phyloP scores from a whole-genome alignment of 2,797 vertebrate species.

The Odontamblyopus rebecca region DNA sequence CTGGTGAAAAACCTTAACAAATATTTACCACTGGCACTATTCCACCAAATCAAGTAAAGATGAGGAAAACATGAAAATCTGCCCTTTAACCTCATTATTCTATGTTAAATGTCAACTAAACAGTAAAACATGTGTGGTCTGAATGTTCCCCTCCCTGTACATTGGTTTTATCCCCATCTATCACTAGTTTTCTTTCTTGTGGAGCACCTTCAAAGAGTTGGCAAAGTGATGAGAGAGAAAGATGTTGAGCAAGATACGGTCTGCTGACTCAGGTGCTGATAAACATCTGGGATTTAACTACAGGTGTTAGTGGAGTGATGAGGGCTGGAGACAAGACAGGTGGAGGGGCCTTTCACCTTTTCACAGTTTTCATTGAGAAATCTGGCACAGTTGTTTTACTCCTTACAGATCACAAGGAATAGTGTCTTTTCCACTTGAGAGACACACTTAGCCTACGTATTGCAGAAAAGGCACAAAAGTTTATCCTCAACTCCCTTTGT shows the following conservation, averaged over 20 bases:
- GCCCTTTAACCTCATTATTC: background rate
- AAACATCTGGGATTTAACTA: constrained; percentile 57
- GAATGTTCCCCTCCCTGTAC: constrained; percentile 20
- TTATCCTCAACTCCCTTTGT: no score
- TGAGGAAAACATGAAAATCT: no score
- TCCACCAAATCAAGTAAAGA: no score
- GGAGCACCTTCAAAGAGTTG: constrained; percentile 65
- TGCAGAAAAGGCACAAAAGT: no score
- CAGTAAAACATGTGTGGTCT: constrained; percentile 58
- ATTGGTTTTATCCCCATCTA: constrained; percentile 53
- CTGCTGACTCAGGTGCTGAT: constrained; percentile 54
- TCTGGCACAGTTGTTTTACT: background rate
- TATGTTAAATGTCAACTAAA: background rate
- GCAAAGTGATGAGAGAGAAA: constrained; percentile 36
- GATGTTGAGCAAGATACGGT: constrained; percentile 31
- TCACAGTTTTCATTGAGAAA: background rate
- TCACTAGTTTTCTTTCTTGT: constrained; percentile 35
- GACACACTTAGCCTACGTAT: background rate
- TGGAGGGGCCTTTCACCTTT: constrained; percentile 22
- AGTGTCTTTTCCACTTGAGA: background rate
- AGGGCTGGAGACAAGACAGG: constrained; percentile 40
- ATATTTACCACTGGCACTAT: no score
- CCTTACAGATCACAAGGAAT: background rate
- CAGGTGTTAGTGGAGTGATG: constrained; percentile 63
- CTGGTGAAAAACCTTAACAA: no score